Evolutionary conservation across 2,888 invertebrate genomes (phyloP).

Genomic region (Elmis aenea): DNA sequence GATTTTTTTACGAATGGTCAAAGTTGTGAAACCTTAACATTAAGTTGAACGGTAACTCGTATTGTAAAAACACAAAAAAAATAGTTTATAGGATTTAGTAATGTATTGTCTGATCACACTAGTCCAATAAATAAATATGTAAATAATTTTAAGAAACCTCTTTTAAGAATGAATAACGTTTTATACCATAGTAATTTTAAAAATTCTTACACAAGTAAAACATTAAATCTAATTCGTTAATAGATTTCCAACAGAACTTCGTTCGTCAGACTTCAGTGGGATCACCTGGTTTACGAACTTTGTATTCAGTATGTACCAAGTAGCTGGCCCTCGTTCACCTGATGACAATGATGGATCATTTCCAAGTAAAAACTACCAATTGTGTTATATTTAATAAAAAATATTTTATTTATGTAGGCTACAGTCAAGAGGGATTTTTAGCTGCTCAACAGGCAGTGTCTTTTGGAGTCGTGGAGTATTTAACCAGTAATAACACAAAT

Average conservation of each 20-base stretch:
- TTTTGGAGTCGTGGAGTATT: constrained; percentile 21
- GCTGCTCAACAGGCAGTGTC: constrained; percentile 54
- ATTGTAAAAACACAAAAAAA: no score
- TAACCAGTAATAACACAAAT: constrained; percentile 19
- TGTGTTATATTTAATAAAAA: no score
- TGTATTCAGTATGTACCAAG: constrained; percentile 44
- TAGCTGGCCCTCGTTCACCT: constrained; percentile 27
- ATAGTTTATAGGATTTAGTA: no score
- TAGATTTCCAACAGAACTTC: constrained; percentile 60
- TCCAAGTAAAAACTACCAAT: constrained; percentile 25
- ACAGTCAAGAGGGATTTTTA: constrained; percentile 61
- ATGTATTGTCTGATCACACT: no score
- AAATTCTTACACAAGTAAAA: no score
- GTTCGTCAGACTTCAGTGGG: constrained; percentile 30
- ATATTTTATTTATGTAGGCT: constrained; percentile 48
- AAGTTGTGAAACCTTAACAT: no score
- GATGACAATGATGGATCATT: constrained; percentile 16
- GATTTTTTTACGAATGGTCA: no score
- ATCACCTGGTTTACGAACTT: constrained; percentile 64
- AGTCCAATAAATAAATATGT: no score
- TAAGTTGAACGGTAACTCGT: no score
- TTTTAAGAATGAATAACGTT: no score
- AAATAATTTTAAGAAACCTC: no score
- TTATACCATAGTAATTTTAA: constrained; percentile 48
- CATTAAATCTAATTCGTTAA: constrained; percentile 6